Evolutionary conservation across 1,140 invertebrate species (phyloP), one percentile per base, ranked within the genome.

Genomic region (Caenorhabditis remanei): DNA sequence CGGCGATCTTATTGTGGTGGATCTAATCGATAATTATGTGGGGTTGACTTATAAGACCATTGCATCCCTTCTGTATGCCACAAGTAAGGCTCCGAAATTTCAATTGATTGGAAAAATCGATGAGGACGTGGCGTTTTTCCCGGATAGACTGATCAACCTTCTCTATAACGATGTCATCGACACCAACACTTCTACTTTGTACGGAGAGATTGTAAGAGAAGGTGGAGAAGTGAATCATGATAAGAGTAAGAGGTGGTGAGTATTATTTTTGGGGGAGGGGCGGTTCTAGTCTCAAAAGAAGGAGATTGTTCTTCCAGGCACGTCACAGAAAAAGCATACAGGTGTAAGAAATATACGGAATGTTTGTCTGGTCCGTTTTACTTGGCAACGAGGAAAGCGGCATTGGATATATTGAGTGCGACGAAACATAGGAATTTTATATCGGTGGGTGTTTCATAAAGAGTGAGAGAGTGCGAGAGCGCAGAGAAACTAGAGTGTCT

Each of bases 81-180:
- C 11, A 1, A 32, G 7, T 4, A 79, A 79, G 21, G 43, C 71
- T 50, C 5, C 71, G 2, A n/a, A 50, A 43, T 50, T 24, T 11
- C 3, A 32, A 11, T 32, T 79, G 7, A 79, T 79, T 24, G 71
- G 71, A 32, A 79, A 79, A 79, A 79, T 79, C n/a, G 71, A 79
- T 11, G 71, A 79, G 7, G 71, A 79, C n/a, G 71, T 79, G n/a
- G 24, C 53, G 16, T 79, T 79, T n/a, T 79, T 50, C n/a, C 71
- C 71, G 2, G 71, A 79, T 50, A 19, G 24, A 53, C n/a, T 79
- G 13, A 43, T 9, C 24, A 46, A n/a, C 2, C 11, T 50, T 0
- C 14, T 79, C 5, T 14, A 79, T 21, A 0, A 46, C n/a, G 40
- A 53, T 24, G 11, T 21, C 4, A 41, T 50, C 3, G 19, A 71